Evolutionary conservation across 2,888 invertebrate genomes (phyloP), one percentile per base, ranked within the genome.

Genomic region (Lucinisca nassula): DNA sequence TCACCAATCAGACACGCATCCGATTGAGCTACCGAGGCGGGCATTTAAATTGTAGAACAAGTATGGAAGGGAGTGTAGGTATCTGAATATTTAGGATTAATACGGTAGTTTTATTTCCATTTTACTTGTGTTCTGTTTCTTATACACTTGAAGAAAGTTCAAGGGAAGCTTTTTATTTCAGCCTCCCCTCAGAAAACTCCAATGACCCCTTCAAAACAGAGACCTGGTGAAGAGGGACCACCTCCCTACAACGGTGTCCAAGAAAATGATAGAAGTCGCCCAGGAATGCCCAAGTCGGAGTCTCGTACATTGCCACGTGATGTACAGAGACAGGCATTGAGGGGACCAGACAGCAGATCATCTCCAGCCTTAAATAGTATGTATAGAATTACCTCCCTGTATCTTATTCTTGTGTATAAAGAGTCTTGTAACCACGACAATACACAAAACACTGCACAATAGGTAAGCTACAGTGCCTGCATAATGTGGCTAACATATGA

Each of bases 321-420:
- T 73, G 72, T 90, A 40, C 84, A 84, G 72, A 85, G 85, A 32
- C 87, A 89, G 27, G 82, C 82, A 35, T 79, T 90, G 58, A 86
- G 90, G 35, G 91, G 90, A 40, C 89, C 91, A 24, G 92, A 92
- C 37, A 92, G 90, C 81, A 84, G 92, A 49, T 92, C 92, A 12
- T 93, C 93, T 17, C 93, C 93, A 12, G 89, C 93, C 51, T 85
- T 93, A 3, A 93, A 93, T 82, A 93, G 93, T 93, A 92, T 37
- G 93, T 93, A 84, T 78, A 30, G 67, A 49, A 45, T 58, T 38
- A 37, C 21, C 38, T 40, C 35, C 61, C 30, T 55, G 24, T n/a
- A 14, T 21, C 4, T n/a, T 35, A 72, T 37, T 37, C 73, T 3
- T 30, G 61, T 77, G 67, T 55, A 21, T 49, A 27, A 51, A 38